These are phyloP conservation scores for Nansenia antarctica DNA, from an alignment of 2,113 vertebrate genomes.

Conservation along the genomic window DNA sequence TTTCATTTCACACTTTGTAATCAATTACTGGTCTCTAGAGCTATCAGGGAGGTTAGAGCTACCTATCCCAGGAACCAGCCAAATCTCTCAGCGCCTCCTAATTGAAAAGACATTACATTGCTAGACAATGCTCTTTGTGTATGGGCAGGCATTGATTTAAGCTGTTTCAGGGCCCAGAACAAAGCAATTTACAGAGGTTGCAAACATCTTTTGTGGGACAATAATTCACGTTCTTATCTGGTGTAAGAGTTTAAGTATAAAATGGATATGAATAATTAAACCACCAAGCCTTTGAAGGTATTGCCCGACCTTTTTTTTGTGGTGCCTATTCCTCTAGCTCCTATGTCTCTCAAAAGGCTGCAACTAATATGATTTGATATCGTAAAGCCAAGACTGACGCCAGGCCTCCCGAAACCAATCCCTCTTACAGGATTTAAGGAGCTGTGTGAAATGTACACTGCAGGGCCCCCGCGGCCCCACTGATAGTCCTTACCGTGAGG, in stretches of 20 bases:
- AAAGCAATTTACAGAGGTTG: constrained; percentile 74
- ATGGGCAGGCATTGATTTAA: constrained; percentile 67
- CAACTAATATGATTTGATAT: constrained; percentile 76
- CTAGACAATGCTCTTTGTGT: constrained; percentile 72
- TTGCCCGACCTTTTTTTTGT: constrained; percentile 53
- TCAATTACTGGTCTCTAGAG: constrained; percentile 69
- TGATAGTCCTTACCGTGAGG: constrained; percentile 48
- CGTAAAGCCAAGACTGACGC: constrained; percentile 59
- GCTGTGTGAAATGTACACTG: constrained; percentile 61
- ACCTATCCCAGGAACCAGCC: constrained; percentile 55
- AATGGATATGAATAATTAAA: constrained; percentile 72
- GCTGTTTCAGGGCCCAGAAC: constrained; percentile 65
- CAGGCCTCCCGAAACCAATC: constrained; percentile 70
- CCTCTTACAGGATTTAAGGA: constrained; percentile 70
- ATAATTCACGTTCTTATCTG: constrained; percentile 71
- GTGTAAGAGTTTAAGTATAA: constrained; percentile 62
- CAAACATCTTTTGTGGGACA: constrained; percentile 64
- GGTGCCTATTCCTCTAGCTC: constrained; percentile 58
- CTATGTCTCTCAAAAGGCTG: constrained; percentile 63
- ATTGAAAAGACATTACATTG: constrained; percentile 73
- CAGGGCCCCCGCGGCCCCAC: constrained; percentile 43
- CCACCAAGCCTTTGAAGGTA: constrained; percentile 61
- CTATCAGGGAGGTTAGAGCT: constrained; percentile 49
- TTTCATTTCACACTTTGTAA: constrained; percentile 69
- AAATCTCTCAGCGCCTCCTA: constrained; percentile 63